Base-by-base conservation (phyloP, 1,140 invertebrate genomes). In the Drosophila asahinai region DNA sequence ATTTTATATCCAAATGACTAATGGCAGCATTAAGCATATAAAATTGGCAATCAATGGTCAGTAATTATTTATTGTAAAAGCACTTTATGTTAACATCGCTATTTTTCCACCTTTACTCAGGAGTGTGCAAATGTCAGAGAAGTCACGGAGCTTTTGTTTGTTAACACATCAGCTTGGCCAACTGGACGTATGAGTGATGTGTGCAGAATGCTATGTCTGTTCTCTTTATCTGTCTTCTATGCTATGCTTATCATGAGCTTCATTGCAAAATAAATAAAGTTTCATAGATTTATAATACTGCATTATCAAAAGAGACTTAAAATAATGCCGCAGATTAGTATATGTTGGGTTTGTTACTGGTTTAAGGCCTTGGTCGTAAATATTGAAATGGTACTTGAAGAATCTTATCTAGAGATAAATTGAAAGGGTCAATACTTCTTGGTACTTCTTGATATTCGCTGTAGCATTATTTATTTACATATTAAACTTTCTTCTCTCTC, bases 101-200 rank as follows among this genome's bases (percentile, higher is more conserved):
- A 38, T 64, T 64, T 33, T 15, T 11, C 40, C 36, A 68, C 25
- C 30, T 48, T 17, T 12, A 45, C 30, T 48, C 40, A 40, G 57
- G 11, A 42, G 33, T 66, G 54, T 64, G 47, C 54, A 59, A 66
- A 77, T 71, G 62, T 33, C 74, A 43, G 15, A 15, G 48, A 54
- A 71, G 40, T 52, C 60, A 15, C 22, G 27, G 40, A 30, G 47
- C 19, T 42, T 67, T 38, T 55, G 64, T 68, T 38, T 71, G 67
- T 36, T 36, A 47, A 57, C 49, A 55, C 52, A 11, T 47, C 22
- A 47, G 72, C 48, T 77, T 77, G 72, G 19, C 42, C 54, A 77
- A 77, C 63, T n/a, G 30, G 74, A 55, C 74, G 73, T 77, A 77
- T 77, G 72, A 66, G 73, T 67, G 74, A 77, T 67, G 33, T 47